A percentile compares a stretch with the other conserved stretches of the same genome.
Conservation (phyloP, 1,140 invertebrate genomes). For the Trachymyrmex cornetzi region DNA sequence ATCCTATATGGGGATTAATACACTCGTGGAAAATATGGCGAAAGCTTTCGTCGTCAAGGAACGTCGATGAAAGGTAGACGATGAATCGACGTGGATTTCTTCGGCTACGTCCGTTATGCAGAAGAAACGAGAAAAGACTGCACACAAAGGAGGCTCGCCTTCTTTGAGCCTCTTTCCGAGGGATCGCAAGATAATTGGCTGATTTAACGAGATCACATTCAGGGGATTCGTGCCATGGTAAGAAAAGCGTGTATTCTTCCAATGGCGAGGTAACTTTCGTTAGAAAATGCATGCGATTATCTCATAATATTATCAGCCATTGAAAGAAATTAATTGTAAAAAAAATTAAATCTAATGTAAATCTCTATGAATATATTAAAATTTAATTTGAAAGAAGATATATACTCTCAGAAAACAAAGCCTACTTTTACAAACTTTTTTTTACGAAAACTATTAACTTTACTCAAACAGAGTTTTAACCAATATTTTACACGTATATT, state of each 20-base stretch:
- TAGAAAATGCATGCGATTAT: not conserved
- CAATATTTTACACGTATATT: no score
- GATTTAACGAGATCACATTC: slow-evolving; percentile 43
- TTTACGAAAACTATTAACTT: no score
- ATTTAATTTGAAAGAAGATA: not conserved
- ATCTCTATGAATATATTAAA: not conserved
- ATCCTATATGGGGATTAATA: slow-evolving; percentile 63
- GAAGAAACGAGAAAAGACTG: slow-evolving; percentile 23
- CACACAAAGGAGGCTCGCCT: slow-evolving; percentile 8
- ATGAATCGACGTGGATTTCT: slow-evolving; percentile 70
- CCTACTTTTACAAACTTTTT: no score
- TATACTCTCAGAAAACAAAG: no score
- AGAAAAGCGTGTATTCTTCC: not conserved
- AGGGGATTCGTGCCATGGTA: not conserved
- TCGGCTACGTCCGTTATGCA: slow-evolving; percentile 20
- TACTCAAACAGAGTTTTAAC: no score
- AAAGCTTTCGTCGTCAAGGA: slow-evolving; percentile 49
- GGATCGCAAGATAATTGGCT: slow-evolving; percentile 48
- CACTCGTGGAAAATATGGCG: slow-evolving; percentile 44
- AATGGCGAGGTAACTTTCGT: not conserved
- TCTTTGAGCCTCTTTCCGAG: slow-evolving; percentile 12
- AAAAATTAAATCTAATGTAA: slow-evolving; percentile 11
- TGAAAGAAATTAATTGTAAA: not conserved
- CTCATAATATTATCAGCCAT: not conserved
- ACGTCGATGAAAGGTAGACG: slow-evolving; percentile 63